Percentiles rank a stretch among this genome's conserved stretches.
phyloP scores from a whole-genome alignment of 2,888 invertebrate species.

The Ochlodes sylvanus region DNA sequence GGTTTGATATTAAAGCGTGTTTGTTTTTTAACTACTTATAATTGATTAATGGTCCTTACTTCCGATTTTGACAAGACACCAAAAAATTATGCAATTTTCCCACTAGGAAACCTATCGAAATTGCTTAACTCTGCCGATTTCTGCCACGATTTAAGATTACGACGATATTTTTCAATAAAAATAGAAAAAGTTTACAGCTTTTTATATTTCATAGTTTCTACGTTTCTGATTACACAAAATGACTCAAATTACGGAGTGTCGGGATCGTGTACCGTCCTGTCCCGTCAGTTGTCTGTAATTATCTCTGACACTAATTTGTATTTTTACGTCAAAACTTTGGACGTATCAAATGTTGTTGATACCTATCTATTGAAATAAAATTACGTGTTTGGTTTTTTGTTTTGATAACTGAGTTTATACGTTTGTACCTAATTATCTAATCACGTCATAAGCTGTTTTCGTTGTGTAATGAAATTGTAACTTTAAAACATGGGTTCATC shows the following conservation, averaged over 20 bases:
- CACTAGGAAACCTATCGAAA: too few relatives aligned
- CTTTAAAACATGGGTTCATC: too few relatives aligned
- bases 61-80: too few relatives aligned
- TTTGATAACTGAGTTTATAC: not conserved
- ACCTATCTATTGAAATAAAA: not conserved
- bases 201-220: not conserved
- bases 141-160: too few relatives aligned
- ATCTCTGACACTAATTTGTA: constrained; percentile 10
- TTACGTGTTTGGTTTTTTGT: not conserved
- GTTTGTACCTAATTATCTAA: too few relatives aligned
- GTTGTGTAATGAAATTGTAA: too few relatives aligned
- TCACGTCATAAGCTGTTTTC: too few relatives aligned
- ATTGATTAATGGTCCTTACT: too few relatives aligned
- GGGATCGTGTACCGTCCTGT: not conserved
- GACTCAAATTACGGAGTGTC: constrained; percentile 4
- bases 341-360: not conserved
- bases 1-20: too few relatives aligned
- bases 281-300: constrained; percentile 19
- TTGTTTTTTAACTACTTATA: too few relatives aligned
- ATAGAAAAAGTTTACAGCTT: not conserved
- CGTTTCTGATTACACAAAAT: constrained; percentile 10
- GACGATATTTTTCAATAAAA: not conserved
- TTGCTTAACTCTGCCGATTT: too few relatives aligned
- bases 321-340: constrained; percentile 12
- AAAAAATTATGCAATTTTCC: too few relatives aligned